These are phyloP conservation scores for Oxyscelio sp. DNA, from an alignment of 2,888 invertebrate species.

Conservation along the genomic window DNA sequence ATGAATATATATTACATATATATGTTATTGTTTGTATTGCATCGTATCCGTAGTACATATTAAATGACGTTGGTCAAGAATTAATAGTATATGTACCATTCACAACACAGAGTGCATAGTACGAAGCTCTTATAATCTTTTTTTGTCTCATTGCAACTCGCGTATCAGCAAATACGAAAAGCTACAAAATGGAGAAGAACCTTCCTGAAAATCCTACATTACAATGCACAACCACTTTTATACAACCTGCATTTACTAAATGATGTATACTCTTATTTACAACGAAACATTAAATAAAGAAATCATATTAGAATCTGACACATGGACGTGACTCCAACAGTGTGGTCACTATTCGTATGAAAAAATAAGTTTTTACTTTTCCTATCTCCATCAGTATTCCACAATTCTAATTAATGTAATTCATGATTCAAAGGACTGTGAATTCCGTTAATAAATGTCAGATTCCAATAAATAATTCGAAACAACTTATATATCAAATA, in stretches of 20 bases:
- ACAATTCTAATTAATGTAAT: no score
- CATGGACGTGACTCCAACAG: no score
- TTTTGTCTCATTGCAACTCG: slow-evolving; percentile 79
- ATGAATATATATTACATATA: slow-evolving; percentile 81
- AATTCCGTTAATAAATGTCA: no score
- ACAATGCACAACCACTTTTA: slow-evolving; percentile 88
- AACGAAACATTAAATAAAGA: slow-evolving; percentile 43
- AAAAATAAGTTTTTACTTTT: no score
- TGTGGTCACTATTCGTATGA: no score
- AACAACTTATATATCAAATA: no score
- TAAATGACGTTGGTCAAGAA: slow-evolving; percentile 67
- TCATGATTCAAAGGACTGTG: no score
- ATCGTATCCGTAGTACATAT: slow-evolving; percentile 79
- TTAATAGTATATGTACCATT: slow-evolving; percentile 84
- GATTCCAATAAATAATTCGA: no score
- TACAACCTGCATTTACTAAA: slow-evolving; percentile 86
- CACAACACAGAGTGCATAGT: slow-evolving; percentile 89
- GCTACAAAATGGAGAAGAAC: slow-evolving; percentile 71
- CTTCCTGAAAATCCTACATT: slow-evolving; percentile 84
- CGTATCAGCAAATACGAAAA: slow-evolving; percentile 73
- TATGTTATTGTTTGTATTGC: slow-evolving; percentile 77
- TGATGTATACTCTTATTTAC: slow-evolving; percentile 45
- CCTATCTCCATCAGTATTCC: no score
- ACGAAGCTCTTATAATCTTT: slow-evolving; percentile 86
- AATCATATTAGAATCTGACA: slow-evolving; percentile 15